Percentiles rank a stretch among this genome's conserved stretches.
Evolutionary conservation across 2,888 invertebrate genomes (phyloP).

Genomic region (Pollenia angustigena): DNA sequence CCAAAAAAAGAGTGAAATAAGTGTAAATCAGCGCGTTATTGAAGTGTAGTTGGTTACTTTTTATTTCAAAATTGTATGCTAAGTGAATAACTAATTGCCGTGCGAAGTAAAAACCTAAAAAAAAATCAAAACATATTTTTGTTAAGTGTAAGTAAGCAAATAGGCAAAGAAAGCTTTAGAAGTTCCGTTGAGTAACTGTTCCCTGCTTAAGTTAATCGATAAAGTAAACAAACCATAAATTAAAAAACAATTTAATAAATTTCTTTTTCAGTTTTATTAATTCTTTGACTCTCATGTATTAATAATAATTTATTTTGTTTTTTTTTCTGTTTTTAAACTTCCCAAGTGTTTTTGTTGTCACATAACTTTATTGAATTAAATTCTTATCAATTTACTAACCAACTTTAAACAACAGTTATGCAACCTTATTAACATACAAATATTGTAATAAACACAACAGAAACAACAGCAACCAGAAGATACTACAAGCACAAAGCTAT

Average conservation of each 20-base stretch:
- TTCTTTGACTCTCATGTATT: background rate
- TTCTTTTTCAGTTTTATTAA: background rate
- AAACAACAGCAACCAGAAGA: conserved; percentile 9
- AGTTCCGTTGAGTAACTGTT: conserved; percentile 66
- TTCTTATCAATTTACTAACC: conserved; percentile 66
- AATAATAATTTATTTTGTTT: background rate
- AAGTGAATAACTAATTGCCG: conserved; percentile 72
- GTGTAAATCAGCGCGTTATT: background rate
- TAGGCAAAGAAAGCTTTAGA: conserved; percentile 35
- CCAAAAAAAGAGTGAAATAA: conserved; percentile 34
- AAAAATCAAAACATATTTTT: background rate
- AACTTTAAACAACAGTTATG: conserved; percentile 67
- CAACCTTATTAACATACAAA: conserved; percentile 71
- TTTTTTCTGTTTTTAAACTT: conserved; percentile 11
- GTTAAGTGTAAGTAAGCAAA: background rate
- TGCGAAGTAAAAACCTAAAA: conserved; percentile 63
- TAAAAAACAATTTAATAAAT: conserved; percentile 25
- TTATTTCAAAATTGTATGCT: conserved; percentile 68
- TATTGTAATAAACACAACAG: conserved; percentile 62
- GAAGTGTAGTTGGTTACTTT: conserved; percentile 46
- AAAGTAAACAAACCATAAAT: conserved; percentile 69
- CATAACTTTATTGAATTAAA: conserved; percentile 31
- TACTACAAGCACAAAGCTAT: conserved; percentile 19
- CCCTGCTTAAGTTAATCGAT: conserved; percentile 52
- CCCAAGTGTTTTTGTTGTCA: background rate